These are phyloP conservation scores for Drosophila infuscata DNA, from an alignment of 2,888 invertebrate species.

Conservation along the genomic window DNA sequence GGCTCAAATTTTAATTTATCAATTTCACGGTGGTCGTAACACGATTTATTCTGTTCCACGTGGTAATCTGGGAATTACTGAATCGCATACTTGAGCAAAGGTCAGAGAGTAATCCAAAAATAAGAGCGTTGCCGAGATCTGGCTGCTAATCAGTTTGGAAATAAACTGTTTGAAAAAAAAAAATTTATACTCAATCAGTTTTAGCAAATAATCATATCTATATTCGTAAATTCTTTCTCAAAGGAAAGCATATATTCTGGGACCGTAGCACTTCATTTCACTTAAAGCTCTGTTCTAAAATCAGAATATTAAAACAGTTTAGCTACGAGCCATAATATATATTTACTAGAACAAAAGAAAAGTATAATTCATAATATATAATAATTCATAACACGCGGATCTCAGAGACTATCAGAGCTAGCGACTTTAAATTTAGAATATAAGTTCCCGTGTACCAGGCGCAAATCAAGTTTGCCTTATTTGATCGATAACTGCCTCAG, in stretches of 20 bases:
- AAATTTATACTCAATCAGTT: not conserved
- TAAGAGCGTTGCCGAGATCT: not conserved
- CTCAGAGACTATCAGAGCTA: too few relatives aligned
- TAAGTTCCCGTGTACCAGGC: too few relatives aligned
- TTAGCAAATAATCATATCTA: not conserved
- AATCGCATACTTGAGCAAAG: not conserved
- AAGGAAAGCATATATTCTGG: not conserved
- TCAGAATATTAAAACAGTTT: too few relatives aligned
- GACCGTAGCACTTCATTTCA: too few relatives aligned
- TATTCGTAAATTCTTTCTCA: not conserved
- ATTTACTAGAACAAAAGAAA: too few relatives aligned
- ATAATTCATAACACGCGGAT: too few relatives aligned
- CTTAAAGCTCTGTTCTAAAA: too few relatives aligned
- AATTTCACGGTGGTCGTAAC: constrained; percentile 24
- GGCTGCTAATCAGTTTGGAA: not conserved
- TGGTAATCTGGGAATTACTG: constrained; percentile 2
- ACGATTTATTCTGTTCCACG: constrained; percentile 22
- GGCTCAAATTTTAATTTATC: constrained; percentile 38
- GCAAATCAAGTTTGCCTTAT: too few relatives aligned
- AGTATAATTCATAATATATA: too few relatives aligned
- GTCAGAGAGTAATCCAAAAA: not conserved
- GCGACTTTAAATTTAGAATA: too few relatives aligned
- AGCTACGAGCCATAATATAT: too few relatives aligned
- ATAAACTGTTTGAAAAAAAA: not conserved
- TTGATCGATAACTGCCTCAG: too few relatives aligned